A percentile compares a stretch with the other conserved stretches of the same genome.
phyloP scores from a whole-genome alignment of 2,888 invertebrate species.

The Lochmaea crataegi region DNA sequence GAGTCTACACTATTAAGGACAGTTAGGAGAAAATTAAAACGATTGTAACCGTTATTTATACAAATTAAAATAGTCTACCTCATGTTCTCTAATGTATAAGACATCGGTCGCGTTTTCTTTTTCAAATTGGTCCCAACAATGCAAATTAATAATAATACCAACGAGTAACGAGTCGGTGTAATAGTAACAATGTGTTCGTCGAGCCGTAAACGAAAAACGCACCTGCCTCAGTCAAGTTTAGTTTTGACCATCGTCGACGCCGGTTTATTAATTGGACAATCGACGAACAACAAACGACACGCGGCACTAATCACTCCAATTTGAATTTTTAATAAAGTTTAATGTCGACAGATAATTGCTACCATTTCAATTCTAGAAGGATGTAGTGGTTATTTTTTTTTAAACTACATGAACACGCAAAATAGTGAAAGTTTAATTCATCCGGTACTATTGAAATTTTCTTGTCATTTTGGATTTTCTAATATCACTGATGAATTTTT shows the following conservation, averaged over 20 bases:
- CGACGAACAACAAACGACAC: constrained; percentile 52
- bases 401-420: too few species aligned
- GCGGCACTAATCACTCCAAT: constrained; percentile 13
- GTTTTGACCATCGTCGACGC: constrained; percentile 32
- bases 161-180: constrained; percentile 47
- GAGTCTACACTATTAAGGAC: background rate
- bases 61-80: background rate
- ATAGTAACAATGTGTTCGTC: constrained; percentile 56
- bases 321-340: constrained; percentile 14
- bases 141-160: constrained; percentile 50
- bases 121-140: constrained; percentile 50
- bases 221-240: constrained; percentile 48
- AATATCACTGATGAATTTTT: too few species aligned
- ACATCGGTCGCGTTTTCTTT: constrained; percentile 30
- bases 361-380: too few species aligned
- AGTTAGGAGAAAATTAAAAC: background rate
- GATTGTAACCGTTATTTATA: background rate
- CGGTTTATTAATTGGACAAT: constrained; percentile 54
- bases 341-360: too few species aligned
- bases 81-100: background rate
- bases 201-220: constrained; percentile 53
- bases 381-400: too few species aligned
- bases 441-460: too few species aligned
- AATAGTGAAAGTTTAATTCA: too few species aligned
- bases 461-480: too few species aligned